These are phyloP conservation scores for Dioctria linearis DNA, from an alignment of 2,888 invertebrate genomes.

Conservation along the genomic window DNA sequence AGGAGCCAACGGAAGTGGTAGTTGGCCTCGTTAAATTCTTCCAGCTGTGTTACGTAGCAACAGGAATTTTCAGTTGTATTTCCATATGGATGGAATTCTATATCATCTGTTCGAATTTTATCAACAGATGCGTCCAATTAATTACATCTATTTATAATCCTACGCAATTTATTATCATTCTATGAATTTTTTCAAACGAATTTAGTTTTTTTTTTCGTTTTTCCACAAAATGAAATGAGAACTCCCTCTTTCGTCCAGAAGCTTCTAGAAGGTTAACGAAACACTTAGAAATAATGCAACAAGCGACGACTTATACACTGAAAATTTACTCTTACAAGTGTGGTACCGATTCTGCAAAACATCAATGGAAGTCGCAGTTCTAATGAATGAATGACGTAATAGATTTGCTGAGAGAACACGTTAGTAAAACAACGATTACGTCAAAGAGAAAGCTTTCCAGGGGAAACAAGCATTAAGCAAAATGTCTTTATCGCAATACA, in stretches of 20 bases:
- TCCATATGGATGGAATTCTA: constrained; percentile 35
- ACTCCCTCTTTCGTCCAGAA: constrained; percentile 28
- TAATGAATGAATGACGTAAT: constrained; percentile 47
- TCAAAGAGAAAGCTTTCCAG: constrained; percentile 30
- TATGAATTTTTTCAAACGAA: too few species aligned
- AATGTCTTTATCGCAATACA: not conserved
- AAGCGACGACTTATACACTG: constrained; percentile 23
- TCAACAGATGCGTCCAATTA: too few species aligned
- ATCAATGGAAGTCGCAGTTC: constrained; percentile 35
- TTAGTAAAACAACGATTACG: constrained; percentile 6
- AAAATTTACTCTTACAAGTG: not conserved
- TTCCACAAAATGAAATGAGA: not conserved
- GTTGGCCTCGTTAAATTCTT: constrained; percentile 25
- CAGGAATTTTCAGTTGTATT: not conserved
- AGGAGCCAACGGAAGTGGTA: constrained; percentile 40
- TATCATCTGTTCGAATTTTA: too few species aligned
- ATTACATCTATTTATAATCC: too few species aligned
- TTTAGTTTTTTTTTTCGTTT: not conserved
- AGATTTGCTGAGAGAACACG: not conserved
- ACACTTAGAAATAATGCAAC: constrained; percentile 36
- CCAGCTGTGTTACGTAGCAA: constrained; percentile 32
- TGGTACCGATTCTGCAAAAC: not conserved
- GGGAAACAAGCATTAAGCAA: not conserved
- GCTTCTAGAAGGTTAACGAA: constrained; percentile 50
- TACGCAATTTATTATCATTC: too few species aligned